Evolutionary conservation across 2,113 vertebrate species (phyloP).

Genomic region (Rhodinocichla rosea): DNA sequence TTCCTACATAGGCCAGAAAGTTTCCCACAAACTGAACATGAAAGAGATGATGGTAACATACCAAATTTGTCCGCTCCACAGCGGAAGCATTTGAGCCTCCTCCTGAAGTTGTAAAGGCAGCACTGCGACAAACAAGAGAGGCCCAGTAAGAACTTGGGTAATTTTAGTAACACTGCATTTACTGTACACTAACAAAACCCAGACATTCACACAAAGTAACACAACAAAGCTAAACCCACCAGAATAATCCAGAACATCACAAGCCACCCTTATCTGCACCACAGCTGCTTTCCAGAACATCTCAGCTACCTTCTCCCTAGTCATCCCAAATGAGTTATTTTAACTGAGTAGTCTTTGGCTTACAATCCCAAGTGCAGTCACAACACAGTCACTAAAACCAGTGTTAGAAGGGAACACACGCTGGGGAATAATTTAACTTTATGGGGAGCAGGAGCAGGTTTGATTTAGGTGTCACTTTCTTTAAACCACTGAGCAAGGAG

Average conservation of each 20-base stretch:
- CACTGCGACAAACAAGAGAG: slow-evolving; percentile 85
- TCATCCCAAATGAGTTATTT: not conserved
- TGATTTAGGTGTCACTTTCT: accelerated
- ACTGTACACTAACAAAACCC: not conserved
- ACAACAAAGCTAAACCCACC: not conserved
- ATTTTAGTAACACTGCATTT: not conserved
- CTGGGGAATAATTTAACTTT: not conserved
- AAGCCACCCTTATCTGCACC: not conserved
- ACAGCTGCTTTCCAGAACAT: not conserved
- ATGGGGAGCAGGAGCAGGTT: accelerated
- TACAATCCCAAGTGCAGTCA: not conserved
- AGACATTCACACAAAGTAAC: not conserved
- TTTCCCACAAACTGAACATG: not conserved
- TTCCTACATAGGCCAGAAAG: not conserved
- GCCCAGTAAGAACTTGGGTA: not conserved
- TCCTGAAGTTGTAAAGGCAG: slow-evolving; percentile 99
- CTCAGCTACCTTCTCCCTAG: not conserved
- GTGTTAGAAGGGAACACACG: not conserved
- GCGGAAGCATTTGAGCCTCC: slow-evolving; percentile 99
- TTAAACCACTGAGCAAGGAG: not conserved
- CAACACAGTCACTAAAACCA: not conserved
- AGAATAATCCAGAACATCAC: not conserved
- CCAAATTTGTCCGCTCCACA: slow-evolving; percentile 96
- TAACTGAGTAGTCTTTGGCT: not conserved
- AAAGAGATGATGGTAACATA: slow-evolving; percentile 70